Conservation (phyloP, 30 jellyfish, hydroid and myxozoan species). For the Aurelia sp. region DNA sequence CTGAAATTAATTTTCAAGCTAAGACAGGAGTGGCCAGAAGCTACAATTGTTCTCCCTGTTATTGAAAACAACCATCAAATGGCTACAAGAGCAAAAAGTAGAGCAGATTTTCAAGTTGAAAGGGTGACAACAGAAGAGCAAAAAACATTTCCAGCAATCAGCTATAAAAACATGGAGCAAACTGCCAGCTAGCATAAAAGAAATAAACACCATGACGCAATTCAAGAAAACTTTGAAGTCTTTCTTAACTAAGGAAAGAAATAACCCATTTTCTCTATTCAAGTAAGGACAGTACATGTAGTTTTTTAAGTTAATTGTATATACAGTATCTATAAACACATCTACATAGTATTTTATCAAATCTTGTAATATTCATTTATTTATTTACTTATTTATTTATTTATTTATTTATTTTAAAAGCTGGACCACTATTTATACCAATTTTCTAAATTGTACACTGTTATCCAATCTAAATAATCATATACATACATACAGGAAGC, state of each 20-base stretch:
- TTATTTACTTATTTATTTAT: not conserved
- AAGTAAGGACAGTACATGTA: not conserved
- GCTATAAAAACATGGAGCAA: constrained; percentile 24
- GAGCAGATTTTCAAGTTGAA: constrained; percentile 44
- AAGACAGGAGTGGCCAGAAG: constrained; percentile 55
- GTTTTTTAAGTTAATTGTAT: constrained; percentile 12
- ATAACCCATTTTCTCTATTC: not conserved
- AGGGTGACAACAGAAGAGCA: constrained; percentile 45
- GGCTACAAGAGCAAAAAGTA: constrained; percentile 37
- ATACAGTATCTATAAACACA: not conserved
- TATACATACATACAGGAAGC: too few species aligned
- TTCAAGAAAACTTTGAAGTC: constrained; percentile 24
- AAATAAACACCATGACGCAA: constrained; percentile 42
- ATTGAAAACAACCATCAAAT: constrained; percentile 30
- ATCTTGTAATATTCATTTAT: constrained; percentile 30
- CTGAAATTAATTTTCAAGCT: constrained; percentile 41
- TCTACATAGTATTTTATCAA: constrained; percentile 8
- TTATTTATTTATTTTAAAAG: not conserved
- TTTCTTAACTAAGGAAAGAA: not conserved
- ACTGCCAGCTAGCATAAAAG: constrained; percentile 12
- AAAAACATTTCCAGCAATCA: constrained; percentile 38
- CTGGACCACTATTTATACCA: constrained; percentile 6
- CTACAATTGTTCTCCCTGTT: constrained; percentile 48
- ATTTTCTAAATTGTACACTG: too few species aligned
- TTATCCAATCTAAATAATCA: too few species aligned